Conservation (phyloP, 2,113 vertebrate species). For the Syngnathus floridae region DNA sequence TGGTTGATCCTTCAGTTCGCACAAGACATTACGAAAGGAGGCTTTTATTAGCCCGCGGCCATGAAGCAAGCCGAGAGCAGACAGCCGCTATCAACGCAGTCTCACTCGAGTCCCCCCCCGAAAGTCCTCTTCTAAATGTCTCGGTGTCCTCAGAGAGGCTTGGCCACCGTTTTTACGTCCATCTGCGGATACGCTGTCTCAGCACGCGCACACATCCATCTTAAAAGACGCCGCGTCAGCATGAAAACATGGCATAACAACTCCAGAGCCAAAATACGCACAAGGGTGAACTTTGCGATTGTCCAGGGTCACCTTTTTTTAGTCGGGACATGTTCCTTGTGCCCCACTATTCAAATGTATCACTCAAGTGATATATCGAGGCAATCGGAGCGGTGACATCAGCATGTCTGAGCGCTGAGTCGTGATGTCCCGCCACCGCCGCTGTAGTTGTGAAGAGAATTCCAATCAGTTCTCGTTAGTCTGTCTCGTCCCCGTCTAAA, state of each 20-base stretch:
- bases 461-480: slow-evolving; percentile 42
- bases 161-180: slow-evolving; percentile 50
- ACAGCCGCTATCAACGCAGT: slow-evolving; percentile 50
- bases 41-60: slow-evolving; percentile 40
- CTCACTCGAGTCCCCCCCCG: slow-evolving; percentile 24
- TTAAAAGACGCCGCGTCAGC: slow-evolving; percentile 62
- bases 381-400: slow-evolving; percentile 27
- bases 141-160: slow-evolving; percentile 55
- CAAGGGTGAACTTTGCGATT: slow-evolving; percentile 33
- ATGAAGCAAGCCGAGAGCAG: slow-evolving; percentile 26
- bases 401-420: slow-evolving; percentile 44
- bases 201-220: slow-evolving; percentile 50
- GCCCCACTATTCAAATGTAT: background rate
- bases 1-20: slow-evolving; percentile 25
- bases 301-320: slow-evolving; percentile 14
- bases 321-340: background rate
- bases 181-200: slow-evolving; percentile 59
- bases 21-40: slow-evolving; percentile 30
- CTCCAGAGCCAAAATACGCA: slow-evolving; percentile 47
- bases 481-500: slow-evolving; percentile 8
- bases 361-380: background rate
- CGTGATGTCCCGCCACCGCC: slow-evolving; percentile 43
- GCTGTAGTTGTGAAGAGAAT: slow-evolving; percentile 52
- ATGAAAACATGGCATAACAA: slow-evolving; percentile 57
- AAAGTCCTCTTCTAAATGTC: slow-evolving; percentile 59